Conservation (phyloP, 2,113 vertebrate species). For the Ochotona princeps region DNA sequence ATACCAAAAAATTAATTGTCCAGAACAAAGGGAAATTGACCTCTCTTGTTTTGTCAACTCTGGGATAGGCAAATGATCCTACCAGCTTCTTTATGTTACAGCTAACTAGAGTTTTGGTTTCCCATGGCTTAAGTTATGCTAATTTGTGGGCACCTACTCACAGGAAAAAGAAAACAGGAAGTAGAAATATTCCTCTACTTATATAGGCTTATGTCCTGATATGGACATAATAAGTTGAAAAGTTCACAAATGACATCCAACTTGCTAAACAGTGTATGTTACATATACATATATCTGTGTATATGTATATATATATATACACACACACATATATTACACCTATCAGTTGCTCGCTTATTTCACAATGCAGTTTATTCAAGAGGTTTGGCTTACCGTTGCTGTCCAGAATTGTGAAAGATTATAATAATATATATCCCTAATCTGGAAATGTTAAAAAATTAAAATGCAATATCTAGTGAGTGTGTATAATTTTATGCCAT, state of each 20-base stretch:
- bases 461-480: background rate
- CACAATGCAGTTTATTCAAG: background rate
- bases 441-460: background rate
- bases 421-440: background rate
- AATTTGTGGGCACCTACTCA: background rate
- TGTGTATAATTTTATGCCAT: background rate
- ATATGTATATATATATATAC: too few relatives aligned
- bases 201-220: background rate
- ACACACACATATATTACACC: too few relatives aligned
- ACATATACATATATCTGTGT: background rate
- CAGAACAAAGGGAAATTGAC: background rate
- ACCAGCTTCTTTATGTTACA: background rate
- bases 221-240: background rate
- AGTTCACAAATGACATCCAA: background rate
- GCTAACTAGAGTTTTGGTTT: background rate
- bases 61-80: background rate
- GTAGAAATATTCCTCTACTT: background rate
- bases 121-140: background rate
- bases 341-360: too few relatives aligned
- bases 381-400: rapidly evolving
- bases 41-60: background rate
- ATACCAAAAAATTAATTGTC: background rate
- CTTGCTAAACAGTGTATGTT: background rate
- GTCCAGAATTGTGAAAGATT: background rate
- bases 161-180: background rate